Evolutionary conservation across 1,140 invertebrate species (phyloP), one percentile per base, ranked within the genome.

Genomic region (Bombus ignitus): DNA sequence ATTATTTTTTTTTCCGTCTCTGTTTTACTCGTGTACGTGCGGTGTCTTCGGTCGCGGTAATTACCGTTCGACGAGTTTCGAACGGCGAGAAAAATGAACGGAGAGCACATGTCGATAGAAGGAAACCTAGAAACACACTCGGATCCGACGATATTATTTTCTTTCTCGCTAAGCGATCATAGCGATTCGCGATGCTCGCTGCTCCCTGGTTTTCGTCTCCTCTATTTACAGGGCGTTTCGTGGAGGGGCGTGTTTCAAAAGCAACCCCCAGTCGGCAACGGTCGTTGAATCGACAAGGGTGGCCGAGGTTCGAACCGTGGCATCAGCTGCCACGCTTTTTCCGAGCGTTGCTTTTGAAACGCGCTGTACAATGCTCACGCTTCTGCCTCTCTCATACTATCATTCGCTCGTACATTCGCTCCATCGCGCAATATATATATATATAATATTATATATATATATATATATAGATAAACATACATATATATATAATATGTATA

Each of bases 401-500:
- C 71, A 32, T 37, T 59, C 72, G 78, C 76, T 87, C 57, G 32
- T 18, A 25, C 66, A 68, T 35, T 68, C 35, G 66, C 32, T 37
- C 66, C 2, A 6, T 65, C 15, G 44, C 59, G 66, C 78, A 82
- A 37, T 80, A 13, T 80, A 42, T 80, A 59, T 47, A 47, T 81
- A 35, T 85, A 57, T 71, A 76, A 47, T 15, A 15, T 4, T 88
- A 83, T 68, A 35, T 37, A 68, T 68, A 35, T 66, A 66, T 37
- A 37, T 4, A 68, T 35, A 37, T 32, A 65, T 15, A 65, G 5
- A 65, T 8, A 80, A 2, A 83, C 88, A 89, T 83, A 76, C 89
- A 92, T 90, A 92, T 90, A 42, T 32, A 66, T 18, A 70, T 39
- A 68, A 80, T 66, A 83, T 90, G 89, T 84, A 76, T 90, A 85